A percentile compares a stretch with the other conserved stretches of the same genome.
phyloP scores from a whole-genome alignment of 2,797 vertebrate species.

The Peromyscus eremicus region DNA sequence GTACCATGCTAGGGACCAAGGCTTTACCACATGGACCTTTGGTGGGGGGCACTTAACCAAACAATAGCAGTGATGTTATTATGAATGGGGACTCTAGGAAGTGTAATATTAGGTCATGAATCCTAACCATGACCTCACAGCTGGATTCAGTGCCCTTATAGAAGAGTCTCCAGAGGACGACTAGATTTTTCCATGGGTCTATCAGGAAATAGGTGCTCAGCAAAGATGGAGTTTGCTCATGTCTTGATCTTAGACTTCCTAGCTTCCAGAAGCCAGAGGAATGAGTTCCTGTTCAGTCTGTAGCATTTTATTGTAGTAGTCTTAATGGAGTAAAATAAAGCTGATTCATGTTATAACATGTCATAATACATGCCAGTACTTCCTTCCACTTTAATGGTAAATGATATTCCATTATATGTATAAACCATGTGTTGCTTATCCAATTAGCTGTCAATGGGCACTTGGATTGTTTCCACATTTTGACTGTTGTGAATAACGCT shows the following conservation, averaged over 20 bases:
- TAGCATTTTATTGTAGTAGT: not conserved
- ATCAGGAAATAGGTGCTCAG: not conserved
- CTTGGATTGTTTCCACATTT: not conserved
- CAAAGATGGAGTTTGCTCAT: not conserved
- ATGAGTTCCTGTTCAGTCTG: not conserved
- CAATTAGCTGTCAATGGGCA: not conserved
- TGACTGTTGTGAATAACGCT: not conserved
- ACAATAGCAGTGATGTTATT: not conserved
- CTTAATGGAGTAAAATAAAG: not conserved
- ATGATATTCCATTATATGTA: not conserved
- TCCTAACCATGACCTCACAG: not conserved
- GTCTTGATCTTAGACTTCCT: not conserved
- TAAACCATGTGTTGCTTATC: not conserved
- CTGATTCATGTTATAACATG: not conserved
- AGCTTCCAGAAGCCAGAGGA: not conserved
- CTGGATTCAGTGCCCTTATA: not conserved
- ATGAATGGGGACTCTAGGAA: not conserved
- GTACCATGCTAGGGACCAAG: not conserved
- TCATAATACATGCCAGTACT: not conserved
- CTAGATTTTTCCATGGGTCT: too few relatives aligned
- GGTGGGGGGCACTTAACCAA: not conserved
- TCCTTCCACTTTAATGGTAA: not conserved
- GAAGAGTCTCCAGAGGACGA: not conserved
- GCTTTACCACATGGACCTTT: not conserved
- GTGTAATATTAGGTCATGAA: not conserved